Percentiles rank a stretch among this genome's conserved stretches.
Evolutionary conservation across 2,888 invertebrate species (phyloP).

Genomic region (Clunio marinus): DNA sequence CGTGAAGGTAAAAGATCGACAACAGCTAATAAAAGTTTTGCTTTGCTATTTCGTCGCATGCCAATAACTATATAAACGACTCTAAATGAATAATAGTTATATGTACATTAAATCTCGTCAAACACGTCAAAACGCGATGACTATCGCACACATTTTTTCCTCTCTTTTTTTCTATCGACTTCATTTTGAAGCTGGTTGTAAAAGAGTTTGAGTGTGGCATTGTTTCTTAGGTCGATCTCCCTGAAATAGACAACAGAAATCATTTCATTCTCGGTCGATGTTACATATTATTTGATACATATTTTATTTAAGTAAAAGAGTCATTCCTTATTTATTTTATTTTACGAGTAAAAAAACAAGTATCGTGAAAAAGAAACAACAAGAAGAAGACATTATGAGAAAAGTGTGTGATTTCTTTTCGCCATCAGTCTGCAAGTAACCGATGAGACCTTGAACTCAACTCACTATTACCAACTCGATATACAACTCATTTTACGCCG

Average conservation of each 20-base stretch:
- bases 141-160: too few species aligned
- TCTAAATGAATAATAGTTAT: constrained; percentile 17
- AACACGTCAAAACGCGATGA: not conserved
- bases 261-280: too few species aligned
- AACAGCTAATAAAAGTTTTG: constrained; percentile 7
- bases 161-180: too few species aligned
- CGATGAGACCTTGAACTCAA: constrained; percentile 38
- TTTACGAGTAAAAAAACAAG: not conserved
- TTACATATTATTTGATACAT: too few species aligned
- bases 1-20: not conserved
- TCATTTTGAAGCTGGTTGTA: too few species aligned
- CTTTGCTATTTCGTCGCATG: constrained; percentile 4
- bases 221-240: too few species aligned
- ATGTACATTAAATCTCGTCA: not conserved
- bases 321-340: too few species aligned
- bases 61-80: constrained; percentile 38
- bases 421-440: constrained; percentile 39
- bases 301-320: too few species aligned
- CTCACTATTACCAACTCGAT: constrained; percentile 38
- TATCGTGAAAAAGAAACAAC: not conserved
- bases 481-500: constrained; percentile 34
- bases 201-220: too few species aligned
- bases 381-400: constrained; percentile 13
- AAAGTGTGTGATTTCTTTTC: constrained; percentile 39
- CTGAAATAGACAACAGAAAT: not conserved